Conservation (phyloP, 92 coral and sea anemone species). For the Virgularia gustaviana region DNA sequence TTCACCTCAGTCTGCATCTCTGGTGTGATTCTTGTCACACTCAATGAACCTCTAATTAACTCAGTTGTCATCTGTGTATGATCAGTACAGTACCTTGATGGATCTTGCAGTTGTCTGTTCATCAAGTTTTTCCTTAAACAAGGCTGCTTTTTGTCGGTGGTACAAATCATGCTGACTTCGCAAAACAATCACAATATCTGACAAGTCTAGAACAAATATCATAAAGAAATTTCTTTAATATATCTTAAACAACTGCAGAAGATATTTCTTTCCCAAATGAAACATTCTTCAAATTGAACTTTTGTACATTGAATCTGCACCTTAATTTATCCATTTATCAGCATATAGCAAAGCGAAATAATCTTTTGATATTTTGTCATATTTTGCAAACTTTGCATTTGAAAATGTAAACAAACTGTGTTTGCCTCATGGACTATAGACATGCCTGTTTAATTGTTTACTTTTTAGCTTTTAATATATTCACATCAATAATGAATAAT, state of each 20-base stretch:
- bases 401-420: not conserved
- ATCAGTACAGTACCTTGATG: conserved; percentile 50
- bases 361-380: too few species aligned
- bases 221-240: not conserved
- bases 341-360: too few species aligned
- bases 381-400: too few species aligned
- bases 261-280: too few species aligned
- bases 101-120: conserved; percentile 64
- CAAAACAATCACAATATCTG: conserved; percentile 70
- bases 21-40: not conserved
- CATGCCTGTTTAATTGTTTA: too few species aligned
- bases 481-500: too few species aligned
- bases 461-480: too few species aligned
- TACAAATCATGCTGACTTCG: conserved; percentile 82
- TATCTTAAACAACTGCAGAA: too few species aligned
- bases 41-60: not conserved
- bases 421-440: too few species aligned
- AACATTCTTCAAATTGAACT: not conserved
- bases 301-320: not conserved
- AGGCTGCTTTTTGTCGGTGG: conserved; percentile 71
- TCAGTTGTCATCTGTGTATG: not conserved
- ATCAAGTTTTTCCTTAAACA: conserved; percentile 53
- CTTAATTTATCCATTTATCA: not conserved
- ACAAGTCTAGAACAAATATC: conserved; percentile 48
- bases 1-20: not conserved